A percentile compares a stretch with the other conserved stretches of the same genome.
phyloP scores from a whole-genome alignment of 2,113 vertebrate species.

The Cinclus cinclus region DNA sequence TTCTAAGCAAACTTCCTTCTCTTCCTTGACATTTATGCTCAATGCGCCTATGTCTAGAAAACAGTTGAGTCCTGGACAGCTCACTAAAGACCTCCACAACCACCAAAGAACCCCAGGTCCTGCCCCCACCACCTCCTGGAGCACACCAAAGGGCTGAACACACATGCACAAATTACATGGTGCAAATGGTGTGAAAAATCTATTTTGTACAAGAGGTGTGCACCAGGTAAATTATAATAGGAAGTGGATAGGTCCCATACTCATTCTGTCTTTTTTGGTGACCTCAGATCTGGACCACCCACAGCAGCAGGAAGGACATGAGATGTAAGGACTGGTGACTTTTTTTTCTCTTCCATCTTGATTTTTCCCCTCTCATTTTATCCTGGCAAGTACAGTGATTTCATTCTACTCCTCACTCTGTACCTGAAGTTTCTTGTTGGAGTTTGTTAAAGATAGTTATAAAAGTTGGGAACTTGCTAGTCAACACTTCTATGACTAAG shows the following conservation, averaged over 20 bases:
- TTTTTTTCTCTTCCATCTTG: not conserved
- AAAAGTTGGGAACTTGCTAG: not conserved
- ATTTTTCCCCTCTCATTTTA: not conserved
- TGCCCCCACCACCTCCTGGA: not conserved
- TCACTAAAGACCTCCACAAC: not conserved
- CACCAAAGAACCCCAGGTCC: not conserved
- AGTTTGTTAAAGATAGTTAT: not conserved
- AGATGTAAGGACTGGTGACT: not conserved
- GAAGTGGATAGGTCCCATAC: not conserved
- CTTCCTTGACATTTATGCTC: not conserved
- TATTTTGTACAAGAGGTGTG: not conserved
- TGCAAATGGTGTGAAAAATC: not conserved
- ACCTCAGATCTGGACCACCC: not conserved
- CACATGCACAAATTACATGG: accelerated
- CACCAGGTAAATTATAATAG: not conserved
- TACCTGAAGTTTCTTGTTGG: not conserved
- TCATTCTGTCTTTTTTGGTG: not conserved
- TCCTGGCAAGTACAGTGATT: not conserved
- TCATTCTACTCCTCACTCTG: not conserved
- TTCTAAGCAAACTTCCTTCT: not conserved
- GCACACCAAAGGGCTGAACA: not conserved
- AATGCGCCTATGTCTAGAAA: not conserved
- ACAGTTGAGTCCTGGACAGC: not conserved
- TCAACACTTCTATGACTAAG: not conserved
- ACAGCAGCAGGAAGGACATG: accelerated